These are phyloP conservation scores for Microchirus variegatus DNA, from an alignment of 2,797 vertebrate genomes.

Conservation along the genomic window DNA sequence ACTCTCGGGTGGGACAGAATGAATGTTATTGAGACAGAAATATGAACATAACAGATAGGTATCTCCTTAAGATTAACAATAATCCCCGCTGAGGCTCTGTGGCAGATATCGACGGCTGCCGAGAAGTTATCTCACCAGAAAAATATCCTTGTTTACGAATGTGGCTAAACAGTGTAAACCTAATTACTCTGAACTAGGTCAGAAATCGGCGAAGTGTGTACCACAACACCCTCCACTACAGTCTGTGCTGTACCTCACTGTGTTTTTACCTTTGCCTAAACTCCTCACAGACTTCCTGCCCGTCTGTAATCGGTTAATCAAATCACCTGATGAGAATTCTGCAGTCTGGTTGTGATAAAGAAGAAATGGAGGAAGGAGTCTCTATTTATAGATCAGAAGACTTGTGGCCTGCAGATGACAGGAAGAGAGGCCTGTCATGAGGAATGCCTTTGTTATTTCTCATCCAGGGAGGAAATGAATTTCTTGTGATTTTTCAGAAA, in stretches of 20 bases:
- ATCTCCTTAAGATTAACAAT: slow-evolving; percentile 61
- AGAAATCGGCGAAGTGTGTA: slow-evolving; percentile 67
- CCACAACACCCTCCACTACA: slow-evolving; percentile 18
- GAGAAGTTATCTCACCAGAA: slow-evolving; percentile 63
- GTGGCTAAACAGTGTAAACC: slow-evolving; percentile 74
- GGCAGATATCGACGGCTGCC: slow-evolving; percentile 29
- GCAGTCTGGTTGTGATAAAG: slow-evolving; percentile 84
- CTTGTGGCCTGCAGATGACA: slow-evolving; percentile 96
- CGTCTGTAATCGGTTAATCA: slow-evolving; percentile 72
- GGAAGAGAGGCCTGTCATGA: slow-evolving; percentile 85
- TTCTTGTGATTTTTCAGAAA: slow-evolving; percentile 86
- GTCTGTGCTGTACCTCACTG: slow-evolving; percentile 7
- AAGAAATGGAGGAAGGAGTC: slow-evolving; percentile 67
- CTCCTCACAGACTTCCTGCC: slow-evolving; percentile 53
- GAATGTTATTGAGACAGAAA: slow-evolving; percentile 42
- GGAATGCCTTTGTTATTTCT: slow-evolving; percentile 86
- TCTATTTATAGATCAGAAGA: slow-evolving; percentile 88
- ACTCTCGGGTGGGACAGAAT: slow-evolving; percentile 4
- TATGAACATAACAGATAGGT: slow-evolving; percentile 61
- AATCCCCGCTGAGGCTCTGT: slow-evolving; percentile 56
- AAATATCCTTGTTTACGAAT: slow-evolving; percentile 75
- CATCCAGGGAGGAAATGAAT: slow-evolving; percentile 89
- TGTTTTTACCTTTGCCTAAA: slow-evolving; percentile 42
- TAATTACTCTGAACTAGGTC: slow-evolving; percentile 81
- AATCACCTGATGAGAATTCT: slow-evolving; percentile 90